phyloP scores from a whole-genome alignment of 2,113 vertebrate species.

The Amphilophus citrinellus region DNA sequence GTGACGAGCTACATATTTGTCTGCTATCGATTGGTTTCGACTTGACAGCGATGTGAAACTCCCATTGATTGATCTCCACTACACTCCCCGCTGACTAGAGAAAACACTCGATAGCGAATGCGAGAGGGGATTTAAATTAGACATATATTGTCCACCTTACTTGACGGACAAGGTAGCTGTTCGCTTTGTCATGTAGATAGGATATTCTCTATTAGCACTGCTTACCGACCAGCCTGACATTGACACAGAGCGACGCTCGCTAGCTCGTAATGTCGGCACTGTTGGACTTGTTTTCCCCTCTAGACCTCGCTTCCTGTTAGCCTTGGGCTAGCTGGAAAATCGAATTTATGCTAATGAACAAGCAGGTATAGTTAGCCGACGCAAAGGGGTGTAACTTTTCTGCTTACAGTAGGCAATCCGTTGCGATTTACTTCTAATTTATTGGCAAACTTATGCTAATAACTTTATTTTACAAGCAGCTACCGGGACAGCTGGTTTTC shows the following conservation, averaged over 20 bases:
- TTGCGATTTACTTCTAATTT: constrained; percentile 9
- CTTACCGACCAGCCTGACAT: background rate
- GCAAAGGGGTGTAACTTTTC: constrained; percentile 37
- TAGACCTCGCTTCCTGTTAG: constrained; percentile 77
- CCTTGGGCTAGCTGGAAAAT: constrained; percentile 64
- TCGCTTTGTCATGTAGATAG: background rate
- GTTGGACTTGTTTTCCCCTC: constrained; percentile 74
- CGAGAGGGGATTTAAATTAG: constrained; percentile 75
- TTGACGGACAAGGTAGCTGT: constrained; percentile 48
- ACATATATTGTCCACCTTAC: constrained; percentile 32
- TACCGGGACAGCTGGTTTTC: constrained; percentile 12
- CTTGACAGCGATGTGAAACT: constrained; percentile 66
- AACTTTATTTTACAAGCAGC: constrained; percentile 45
- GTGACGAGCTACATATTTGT: background rate
- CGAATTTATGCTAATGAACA: constrained; percentile 52
- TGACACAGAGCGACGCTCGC: constrained; percentile 34
- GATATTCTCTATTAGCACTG: background rate
- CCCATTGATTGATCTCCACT: constrained; percentile 81
- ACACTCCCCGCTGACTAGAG: constrained; percentile 76
- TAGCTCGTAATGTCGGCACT: constrained; percentile 68
- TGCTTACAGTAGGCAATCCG: background rate
- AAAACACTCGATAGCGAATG: constrained; percentile 70
- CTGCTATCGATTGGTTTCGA: constrained; percentile 51
- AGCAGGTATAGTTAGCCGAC: constrained; percentile 38
- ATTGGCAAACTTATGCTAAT: constrained; percentile 2